Conservation (phyloP, 2,113 vertebrate genomes). For the Tauraco erythrolophus region DNA sequence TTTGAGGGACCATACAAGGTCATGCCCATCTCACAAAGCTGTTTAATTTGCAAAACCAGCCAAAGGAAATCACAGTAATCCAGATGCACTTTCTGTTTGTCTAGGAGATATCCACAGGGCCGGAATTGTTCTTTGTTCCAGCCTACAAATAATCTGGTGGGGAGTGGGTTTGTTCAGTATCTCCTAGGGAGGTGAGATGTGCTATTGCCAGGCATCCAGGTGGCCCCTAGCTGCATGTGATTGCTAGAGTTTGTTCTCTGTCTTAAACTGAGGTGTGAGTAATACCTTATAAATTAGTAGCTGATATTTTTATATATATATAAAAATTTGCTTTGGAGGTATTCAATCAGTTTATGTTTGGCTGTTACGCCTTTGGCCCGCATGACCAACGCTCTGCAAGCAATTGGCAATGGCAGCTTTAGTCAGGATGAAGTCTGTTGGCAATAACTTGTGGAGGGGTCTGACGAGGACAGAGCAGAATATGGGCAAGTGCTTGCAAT, state of each 20-base stretch:
- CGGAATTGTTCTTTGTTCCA: not conserved
- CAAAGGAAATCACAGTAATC: not conserved
- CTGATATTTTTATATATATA: not conserved
- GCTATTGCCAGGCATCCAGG: not conserved
- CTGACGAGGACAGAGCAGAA: not conserved
- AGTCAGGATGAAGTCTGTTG: not conserved
- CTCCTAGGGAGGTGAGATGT: not conserved
- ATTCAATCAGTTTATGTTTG: not conserved
- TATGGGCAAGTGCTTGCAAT: not conserved
- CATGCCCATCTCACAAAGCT: not conserved
- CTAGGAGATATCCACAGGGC: not conserved
- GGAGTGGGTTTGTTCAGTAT: not conserved
- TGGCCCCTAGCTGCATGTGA: accelerated
- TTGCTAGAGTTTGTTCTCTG: not conserved
- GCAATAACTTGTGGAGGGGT: not conserved
- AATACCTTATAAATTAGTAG: not conserved
- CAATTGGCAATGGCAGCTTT: not conserved
- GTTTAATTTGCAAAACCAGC: not conserved
- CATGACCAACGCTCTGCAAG: not conserved
- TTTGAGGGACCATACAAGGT: not conserved
- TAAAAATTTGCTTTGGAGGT: not conserved
- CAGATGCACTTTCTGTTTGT: accelerated
- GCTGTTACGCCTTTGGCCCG: not conserved
- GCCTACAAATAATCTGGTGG: too few species aligned
- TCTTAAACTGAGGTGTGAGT: not conserved